Evolutionary conservation across 2,113 vertebrate species (phyloP), one percentile per base, ranked within the genome.

Genomic region (Anguilla rostrata): DNA sequence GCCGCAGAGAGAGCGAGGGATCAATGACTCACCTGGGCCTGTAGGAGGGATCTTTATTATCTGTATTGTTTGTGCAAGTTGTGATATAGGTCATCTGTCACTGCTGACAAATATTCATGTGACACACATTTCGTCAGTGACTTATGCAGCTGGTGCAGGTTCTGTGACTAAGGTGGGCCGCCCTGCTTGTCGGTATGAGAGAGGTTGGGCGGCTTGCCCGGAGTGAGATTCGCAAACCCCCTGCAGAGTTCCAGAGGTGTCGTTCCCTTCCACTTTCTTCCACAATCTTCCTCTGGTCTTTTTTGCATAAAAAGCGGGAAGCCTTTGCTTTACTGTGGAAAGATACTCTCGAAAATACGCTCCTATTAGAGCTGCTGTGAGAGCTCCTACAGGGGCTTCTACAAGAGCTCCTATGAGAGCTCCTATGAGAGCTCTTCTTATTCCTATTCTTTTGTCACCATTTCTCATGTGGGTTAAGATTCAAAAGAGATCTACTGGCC

Each of bases 11-110:
- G 39, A 20, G 8, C 2, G 9, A 26, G 6, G 14, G 78, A 34
- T 9, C 40, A 7, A 49, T 86, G 85, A 86, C 12, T 86, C 78
- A 41, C 78, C 1, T 15, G 53, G 60, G 79, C 78, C 84, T 80
- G 78, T 39, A 78, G 39, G 46, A 80, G 15, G 18, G 39, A 5
- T 63, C 18, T 39, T 78, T 7, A 15, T 60, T 14, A 26, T 60
- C 56, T 2, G n/a, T 39, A 43, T 39, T 34, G 34, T 39, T 80
- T 40, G 39, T 39, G 53, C 9, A 81, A 3, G 6, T 15, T 16
- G 15, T 63, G 12, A 82, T 43, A 56, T 26, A 43, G 85, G 56
- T 22, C 15, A 7, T 29, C 71, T 75, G 26, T 34, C n/a, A 75
- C 26, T 75, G 26, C 71, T 34, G 71, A 34, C 26, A 29, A 75